Base-by-base conservation (phyloP, 1,140 invertebrate species). In the Orchesella cincta region DNA sequence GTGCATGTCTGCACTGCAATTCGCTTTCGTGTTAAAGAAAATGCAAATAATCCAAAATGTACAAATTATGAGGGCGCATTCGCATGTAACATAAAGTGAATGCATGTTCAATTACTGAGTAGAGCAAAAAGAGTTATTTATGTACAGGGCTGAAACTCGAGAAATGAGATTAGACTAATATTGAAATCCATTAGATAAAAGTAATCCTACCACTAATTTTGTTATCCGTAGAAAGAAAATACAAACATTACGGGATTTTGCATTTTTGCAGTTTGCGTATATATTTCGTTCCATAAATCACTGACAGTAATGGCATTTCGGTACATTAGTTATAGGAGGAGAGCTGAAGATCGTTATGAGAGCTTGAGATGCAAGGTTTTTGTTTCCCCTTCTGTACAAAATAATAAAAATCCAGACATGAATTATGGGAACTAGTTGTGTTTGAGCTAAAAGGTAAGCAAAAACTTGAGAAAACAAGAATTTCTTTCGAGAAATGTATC, bases 401-500 rank as follows among this genome's bases (percentile, higher is more conserved):
- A 18, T 67, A 29, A 29, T 67, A 67, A 67, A 67, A 67, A 67
- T 67, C 28, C 31, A 29, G 31, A 33, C 8, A 67, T 67, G 62
- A 67, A 67, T 67, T 67, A 67, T 67, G 31, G 12, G 62, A 67
- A n/a, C 8, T 33, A n/a, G 5, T 29, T 67, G 26, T 67, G 8
- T 67, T 67, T 67, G 62, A 67, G 62, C 62, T 67, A 33, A 31
- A 67, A 67, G 62, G 62, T 67, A 67, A 67, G 62, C 62, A 67
- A 29, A 33, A 67, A 67, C 8, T 67, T 67, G 31, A 67, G n/a
- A 67, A 29, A 3, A 67, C 8, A 29, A 67, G n/a, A 12, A 31
- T 31, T 67, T 67, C 62, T 33, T 67, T 67, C 62, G 31, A 67
- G 62, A 67, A 29, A 67, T 31, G 54, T 57, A 29, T 31, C 5